phyloP scores from a whole-genome alignment of 2,797 vertebrate genomes.

The Cyclura pinguis region DNA sequence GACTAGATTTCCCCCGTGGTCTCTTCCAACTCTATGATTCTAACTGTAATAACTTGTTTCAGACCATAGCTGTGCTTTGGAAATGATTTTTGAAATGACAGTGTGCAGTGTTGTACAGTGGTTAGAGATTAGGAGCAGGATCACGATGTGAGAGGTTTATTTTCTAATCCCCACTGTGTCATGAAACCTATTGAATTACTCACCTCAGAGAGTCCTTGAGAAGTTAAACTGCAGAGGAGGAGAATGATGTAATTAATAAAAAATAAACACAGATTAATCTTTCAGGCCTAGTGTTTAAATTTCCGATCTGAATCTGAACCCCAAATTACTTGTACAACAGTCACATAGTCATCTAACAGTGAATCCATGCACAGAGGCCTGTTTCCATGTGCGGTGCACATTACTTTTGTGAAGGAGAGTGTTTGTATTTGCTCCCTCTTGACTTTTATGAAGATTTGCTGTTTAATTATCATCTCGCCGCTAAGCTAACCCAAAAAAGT shows the following conservation, averaged over 20 bases:
- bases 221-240: too few species aligned
- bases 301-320: background rate
- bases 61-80: background rate
- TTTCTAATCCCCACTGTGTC: too few species aligned
- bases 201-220: too few species aligned
- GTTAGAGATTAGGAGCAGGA: too few species aligned
- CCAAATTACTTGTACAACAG: background rate
- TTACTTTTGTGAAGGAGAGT: background rate
- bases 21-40: too few species aligned
- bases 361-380: slow-evolving; percentile 4
- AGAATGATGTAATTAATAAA: background rate
- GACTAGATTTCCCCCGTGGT: too few species aligned
- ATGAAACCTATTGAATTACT: too few species aligned
- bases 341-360: background rate
- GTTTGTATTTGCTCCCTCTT: background rate
- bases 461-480: slow-evolving; percentile 11
- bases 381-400: slow-evolving; percentile 6
- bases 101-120: too few species aligned
- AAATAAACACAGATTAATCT: background rate
- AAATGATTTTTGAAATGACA: background rate
- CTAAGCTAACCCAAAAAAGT: background rate
- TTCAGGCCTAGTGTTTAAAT: background rate
- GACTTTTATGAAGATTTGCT: slow-evolving; percentile 25
- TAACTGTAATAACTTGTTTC: background rate
- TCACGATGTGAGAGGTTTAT: too few species aligned